Conservation (phyloP, 2,888 invertebrate genomes). For the Cantharis rustica region DNA sequence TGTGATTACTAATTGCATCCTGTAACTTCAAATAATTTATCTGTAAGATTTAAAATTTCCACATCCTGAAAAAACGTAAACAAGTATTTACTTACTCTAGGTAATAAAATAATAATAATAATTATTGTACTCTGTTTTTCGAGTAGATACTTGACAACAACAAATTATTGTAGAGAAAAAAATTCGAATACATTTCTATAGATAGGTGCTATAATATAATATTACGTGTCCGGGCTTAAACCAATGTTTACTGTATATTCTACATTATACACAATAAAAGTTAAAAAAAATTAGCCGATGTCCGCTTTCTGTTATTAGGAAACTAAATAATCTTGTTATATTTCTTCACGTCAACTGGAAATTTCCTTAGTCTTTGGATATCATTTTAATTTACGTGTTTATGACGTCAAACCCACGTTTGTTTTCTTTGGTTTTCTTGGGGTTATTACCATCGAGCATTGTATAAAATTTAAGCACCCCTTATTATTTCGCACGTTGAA, state of each 20-base stretch:
- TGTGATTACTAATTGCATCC: not conserved
- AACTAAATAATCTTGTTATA: not conserved
- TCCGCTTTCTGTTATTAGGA: not conserved
- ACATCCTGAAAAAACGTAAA: not conserved
- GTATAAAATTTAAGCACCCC: not conserved
- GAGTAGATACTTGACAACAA: not conserved
- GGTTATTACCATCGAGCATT: not conserved
- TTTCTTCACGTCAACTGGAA: not conserved
- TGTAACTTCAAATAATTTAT: not conserved
- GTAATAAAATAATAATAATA: not conserved
- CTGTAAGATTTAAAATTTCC: not conserved
- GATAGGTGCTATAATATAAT: not conserved
- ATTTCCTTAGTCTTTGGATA: not conserved
- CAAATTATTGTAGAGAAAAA: not conserved
- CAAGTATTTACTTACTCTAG: not conserved
- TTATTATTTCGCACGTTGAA: not conserved
- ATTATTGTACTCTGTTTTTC: not conserved
- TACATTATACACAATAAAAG: not conserved
- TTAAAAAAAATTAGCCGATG: not conserved
- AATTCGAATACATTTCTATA: not conserved
- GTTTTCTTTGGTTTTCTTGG: not conserved
- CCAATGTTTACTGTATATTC: not conserved
- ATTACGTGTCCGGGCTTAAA: not conserved
- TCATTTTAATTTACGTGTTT: not conserved
- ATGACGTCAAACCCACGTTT: not conserved